Evolutionary conservation across 1,140 invertebrate genomes (phyloP).

Genomic region (Globodera rostochiensis): DNA sequence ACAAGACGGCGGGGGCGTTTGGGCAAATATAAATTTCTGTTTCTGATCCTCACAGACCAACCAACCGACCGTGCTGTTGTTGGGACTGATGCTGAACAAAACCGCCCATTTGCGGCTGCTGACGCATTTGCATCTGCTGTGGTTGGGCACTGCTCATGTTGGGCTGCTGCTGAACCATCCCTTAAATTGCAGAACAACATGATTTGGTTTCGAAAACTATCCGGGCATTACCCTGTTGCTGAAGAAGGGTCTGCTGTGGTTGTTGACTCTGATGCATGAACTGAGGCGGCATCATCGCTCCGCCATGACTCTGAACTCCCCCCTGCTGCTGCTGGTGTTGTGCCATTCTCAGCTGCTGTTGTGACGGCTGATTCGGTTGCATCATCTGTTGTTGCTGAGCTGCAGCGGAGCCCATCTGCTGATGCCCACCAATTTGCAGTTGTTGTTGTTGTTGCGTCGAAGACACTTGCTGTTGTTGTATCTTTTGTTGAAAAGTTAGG

Average conservation of each 20-base stretch:
- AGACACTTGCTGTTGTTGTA: background rate
- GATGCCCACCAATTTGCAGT: conserved; percentile 25
- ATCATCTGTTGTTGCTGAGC: conserved; percentile 24
- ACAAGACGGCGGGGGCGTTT: no score
- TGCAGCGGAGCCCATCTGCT: conserved; percentile 26
- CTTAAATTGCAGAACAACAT: conserved; percentile 15
- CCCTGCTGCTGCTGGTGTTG: conserved; percentile 23
- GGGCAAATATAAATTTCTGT: no score
- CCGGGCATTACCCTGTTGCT: conserved; percentile 14
- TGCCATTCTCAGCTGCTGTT: conserved; percentile 10
- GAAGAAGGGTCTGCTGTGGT: background rate
- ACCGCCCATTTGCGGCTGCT: conserved; percentile 26
- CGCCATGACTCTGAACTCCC: background rate
- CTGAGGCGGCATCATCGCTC: background rate
- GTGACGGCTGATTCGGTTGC: conserved; percentile 23
- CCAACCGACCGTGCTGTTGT: background rate
- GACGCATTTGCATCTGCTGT: conserved; percentile 28
- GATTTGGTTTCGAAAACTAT: no score
- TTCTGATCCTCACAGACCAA: no score
- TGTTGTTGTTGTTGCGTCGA: conserved; percentile 19
- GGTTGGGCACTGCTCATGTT: conserved; percentile 12
- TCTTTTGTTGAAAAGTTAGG: background rate
- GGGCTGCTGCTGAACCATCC: conserved; percentile 1
- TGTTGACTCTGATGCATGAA: background rate
- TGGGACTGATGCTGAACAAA: conserved; percentile 21